These are phyloP conservation scores for Oreochromis aureus DNA, from an alignment of 2,113 vertebrate species.

Conservation along the genomic window DNA sequence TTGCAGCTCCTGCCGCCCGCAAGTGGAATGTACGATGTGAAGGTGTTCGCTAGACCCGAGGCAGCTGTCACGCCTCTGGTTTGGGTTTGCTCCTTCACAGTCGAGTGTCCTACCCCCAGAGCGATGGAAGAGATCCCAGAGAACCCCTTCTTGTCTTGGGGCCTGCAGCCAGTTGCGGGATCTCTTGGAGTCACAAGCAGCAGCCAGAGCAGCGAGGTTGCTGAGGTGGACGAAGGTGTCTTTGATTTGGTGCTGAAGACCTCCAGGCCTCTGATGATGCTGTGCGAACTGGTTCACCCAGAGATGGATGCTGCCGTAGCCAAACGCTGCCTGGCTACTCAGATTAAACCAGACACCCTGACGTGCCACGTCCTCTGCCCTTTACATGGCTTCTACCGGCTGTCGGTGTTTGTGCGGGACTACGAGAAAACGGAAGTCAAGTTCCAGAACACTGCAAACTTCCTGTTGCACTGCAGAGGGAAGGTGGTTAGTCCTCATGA, in stretches of 20 bases:
- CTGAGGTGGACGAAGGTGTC: slow-evolving; percentile 40
- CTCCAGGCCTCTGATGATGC: slow-evolving; percentile 61
- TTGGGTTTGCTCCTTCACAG: slow-evolving; percentile 78
- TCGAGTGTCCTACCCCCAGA: slow-evolving; percentile 60
- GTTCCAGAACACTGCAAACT: slow-evolving; percentile 74
- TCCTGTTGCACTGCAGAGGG: slow-evolving; percentile 68
- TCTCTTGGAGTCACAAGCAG: slow-evolving; percentile 63
- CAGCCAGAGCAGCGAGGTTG: slow-evolving; percentile 55
- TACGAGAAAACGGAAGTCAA: slow-evolving; percentile 47
- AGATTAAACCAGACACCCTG: slow-evolving; percentile 68
- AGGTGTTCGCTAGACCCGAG: slow-evolving; percentile 69
- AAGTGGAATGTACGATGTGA: slow-evolving; percentile 69
- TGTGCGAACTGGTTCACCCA: slow-evolving; percentile 66
- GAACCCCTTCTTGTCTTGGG: slow-evolving; percentile 77
- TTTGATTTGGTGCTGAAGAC: slow-evolving; percentile 64
- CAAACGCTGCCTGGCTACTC: slow-evolving; percentile 69
- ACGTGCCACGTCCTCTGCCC: slow-evolving; percentile 74
- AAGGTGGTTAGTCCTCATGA: slow-evolving; percentile 31
- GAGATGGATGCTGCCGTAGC: slow-evolving; percentile 52
- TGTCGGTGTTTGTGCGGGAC: slow-evolving; percentile 75
- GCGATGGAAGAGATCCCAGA: slow-evolving; percentile 63
- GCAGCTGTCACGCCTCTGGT: slow-evolving; percentile 34
- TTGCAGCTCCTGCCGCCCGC: slow-evolving; percentile 69
- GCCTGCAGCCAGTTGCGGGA: slow-evolving; percentile 54
- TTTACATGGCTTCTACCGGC: slow-evolving; percentile 66